Evolutionary conservation across 2,113 vertebrate species (phyloP), one percentile per base, ranked within the genome.

Genomic region (Tupaia tana): DNA sequence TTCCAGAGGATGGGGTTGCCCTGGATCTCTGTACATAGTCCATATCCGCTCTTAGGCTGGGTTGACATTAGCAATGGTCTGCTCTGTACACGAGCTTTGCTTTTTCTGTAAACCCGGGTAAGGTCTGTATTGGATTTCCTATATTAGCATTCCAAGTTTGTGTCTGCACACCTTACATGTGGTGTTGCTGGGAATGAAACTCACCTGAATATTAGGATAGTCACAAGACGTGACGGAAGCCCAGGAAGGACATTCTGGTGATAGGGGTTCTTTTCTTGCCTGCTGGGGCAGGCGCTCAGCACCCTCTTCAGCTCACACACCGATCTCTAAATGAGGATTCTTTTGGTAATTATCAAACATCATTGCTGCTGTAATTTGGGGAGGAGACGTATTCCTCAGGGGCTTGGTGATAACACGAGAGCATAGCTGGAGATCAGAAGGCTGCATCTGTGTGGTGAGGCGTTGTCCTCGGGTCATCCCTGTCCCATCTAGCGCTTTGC

Each of bases 121-220:
- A 97, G 97, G 95, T 96, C 84, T 77, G 94, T 97, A 93, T 83
- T 93, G 29, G 86, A 94, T 97, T 93, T 93, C 97, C 94, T 94
- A 27, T 89, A 97, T 98, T 97, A 97, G 97, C 91, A 98, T 98
- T 98, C 96, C 78, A 92, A 95, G 71, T 96, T 97, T 56, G n/a
- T 97, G 54, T 96, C 93, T 86, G 71, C 78, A 96, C 92, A 98
- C 95, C 96, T 97, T 98, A 86, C 5, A 0, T 92, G 82, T 14
- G 96, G 80, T 92, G 92, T 78, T 98, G 90, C 97, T 97, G 74
- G 94, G 95, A 98, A 98, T 98, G 97, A 98, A 98, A 96, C 94
- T 97, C 92, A 88, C 97, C 98, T 97, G 85, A 83, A 34, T 95
- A 94, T 97, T 98, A 98, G 98, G 97, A 98, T 96, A 98, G 96